phyloP scores from a whole-genome alignment of 2,888 invertebrate genomes.

The Meliscaeva auricollis region DNA sequence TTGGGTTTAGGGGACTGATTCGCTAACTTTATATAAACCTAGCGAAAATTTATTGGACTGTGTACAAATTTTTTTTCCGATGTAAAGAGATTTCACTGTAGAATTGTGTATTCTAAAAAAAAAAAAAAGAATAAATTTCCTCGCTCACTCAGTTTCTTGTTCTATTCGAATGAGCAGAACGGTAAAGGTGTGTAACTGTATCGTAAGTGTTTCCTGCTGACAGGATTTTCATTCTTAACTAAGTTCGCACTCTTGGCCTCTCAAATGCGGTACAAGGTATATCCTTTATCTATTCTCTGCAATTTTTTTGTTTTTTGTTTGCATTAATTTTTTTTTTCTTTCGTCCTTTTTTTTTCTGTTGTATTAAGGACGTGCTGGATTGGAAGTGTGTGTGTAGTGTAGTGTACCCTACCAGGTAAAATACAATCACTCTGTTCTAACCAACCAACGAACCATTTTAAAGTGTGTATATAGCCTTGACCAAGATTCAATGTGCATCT shows the following conservation, averaged over 20 bases:
- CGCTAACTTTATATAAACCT: too few relatives aligned
- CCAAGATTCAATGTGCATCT: slow-evolving; percentile 72
- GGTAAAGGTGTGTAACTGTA: slow-evolving; percentile 28
- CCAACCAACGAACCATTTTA: background rate
- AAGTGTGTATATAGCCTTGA: slow-evolving; percentile 44
- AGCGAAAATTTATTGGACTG: too few relatives aligned
- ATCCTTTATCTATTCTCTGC: background rate
- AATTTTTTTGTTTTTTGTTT: background rate
- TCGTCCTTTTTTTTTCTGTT: slow-evolving; percentile 1
- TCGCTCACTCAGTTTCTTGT: slow-evolving; percentile 13
- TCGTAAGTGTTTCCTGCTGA: slow-evolving; percentile 58
- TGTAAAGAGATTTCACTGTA: background rate
- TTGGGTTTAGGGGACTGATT: too few relatives aligned
- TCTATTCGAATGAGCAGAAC: background rate
- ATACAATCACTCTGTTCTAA: background rate
- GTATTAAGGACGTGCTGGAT: slow-evolving; percentile 44
- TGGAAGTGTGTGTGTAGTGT: background rate
- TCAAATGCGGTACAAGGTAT: slow-evolving; percentile 14
- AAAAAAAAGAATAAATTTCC: background rate
- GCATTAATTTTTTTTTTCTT: background rate
- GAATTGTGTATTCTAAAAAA: background rate
- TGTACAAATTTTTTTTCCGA: too few relatives aligned
- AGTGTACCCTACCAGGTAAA: background rate
- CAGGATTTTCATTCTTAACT: slow-evolving; percentile 56
- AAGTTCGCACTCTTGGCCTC: slow-evolving; percentile 38